Evolutionary conservation across 2,113 vertebrate species (phyloP).

Genomic region (Eudyptes chrysolophus): DNA sequence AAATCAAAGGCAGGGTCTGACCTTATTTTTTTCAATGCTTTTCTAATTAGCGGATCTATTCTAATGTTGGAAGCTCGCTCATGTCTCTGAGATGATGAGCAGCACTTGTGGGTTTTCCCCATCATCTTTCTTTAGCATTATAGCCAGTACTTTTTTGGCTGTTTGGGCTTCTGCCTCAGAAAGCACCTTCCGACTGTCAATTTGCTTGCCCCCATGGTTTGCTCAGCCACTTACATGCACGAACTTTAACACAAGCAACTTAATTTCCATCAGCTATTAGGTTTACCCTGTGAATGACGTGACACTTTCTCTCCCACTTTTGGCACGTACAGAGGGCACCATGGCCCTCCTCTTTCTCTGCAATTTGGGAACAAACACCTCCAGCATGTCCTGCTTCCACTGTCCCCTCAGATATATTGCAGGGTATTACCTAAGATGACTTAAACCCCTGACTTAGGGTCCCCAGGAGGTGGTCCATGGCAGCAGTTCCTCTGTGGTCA

Average conservation of each 20-base stretch:
- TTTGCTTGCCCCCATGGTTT: background rate
- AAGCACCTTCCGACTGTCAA: background rate
- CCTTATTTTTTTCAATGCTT: background rate
- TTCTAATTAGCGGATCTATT: background rate
- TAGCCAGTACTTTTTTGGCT: background rate
- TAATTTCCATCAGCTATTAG: background rate
- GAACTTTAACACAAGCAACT: background rate
- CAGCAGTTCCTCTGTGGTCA: background rate
- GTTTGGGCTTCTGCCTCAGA: background rate
- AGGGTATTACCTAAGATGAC: background rate
- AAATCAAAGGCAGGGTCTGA: background rate
- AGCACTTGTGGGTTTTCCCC: background rate
- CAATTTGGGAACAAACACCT: background rate
- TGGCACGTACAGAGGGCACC: accelerated
- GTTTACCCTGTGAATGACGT: background rate
- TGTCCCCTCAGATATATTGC: background rate
- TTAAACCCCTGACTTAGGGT: background rate
- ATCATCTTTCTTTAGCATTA: background rate
- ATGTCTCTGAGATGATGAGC: background rate
- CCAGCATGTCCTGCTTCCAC: background rate
- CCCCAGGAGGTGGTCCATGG: no score
- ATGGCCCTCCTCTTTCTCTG: background rate
- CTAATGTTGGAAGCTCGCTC: background rate
- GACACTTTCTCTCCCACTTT: background rate
- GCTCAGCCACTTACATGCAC: background rate